A percentile compares a stretch with the other conserved stretches of the same genome.
These are phyloP conservation scores for Plectus sambesii DNA, from an alignment of 1,140 invertebrate genomes.

Conservation along the genomic window DNA sequence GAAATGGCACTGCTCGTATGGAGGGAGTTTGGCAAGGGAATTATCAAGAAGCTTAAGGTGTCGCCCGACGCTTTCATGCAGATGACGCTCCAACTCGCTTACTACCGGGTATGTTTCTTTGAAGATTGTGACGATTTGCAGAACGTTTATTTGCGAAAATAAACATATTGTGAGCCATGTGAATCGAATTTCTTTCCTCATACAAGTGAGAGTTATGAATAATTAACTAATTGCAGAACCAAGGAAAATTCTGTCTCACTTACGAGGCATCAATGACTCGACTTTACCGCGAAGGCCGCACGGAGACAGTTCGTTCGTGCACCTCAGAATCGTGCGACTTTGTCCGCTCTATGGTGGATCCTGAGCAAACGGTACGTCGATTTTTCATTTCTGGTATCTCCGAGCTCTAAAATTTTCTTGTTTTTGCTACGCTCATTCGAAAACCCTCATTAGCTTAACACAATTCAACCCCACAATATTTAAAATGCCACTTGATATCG, in stretches of 20 bases:
- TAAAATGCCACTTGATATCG: too few relatives aligned
- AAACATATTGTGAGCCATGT: too few relatives aligned
- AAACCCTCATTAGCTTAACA: too few relatives aligned
- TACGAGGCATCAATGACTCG: slow-evolving; percentile 98
- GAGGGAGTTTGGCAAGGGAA: slow-evolving; percentile 78
- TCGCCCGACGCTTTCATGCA: slow-evolving; percentile 96
- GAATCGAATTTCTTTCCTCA: too few relatives aligned
- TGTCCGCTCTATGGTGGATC: slow-evolving; percentile 76
- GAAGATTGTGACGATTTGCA: slow-evolving; percentile 8
- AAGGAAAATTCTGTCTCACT: slow-evolving; percentile 78
- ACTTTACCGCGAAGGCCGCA: slow-evolving; percentile 84
- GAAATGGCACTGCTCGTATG: slow-evolving; percentile 81
- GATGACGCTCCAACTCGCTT: slow-evolving; percentile 80
- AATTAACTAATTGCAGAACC: slow-evolving; percentile 65
- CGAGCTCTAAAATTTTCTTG: neutral
- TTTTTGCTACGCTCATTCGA: too few relatives aligned
- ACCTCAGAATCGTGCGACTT: slow-evolving; percentile 78
- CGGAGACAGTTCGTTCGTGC: slow-evolving; percentile 90
- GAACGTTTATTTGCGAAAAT: too few relatives aligned
- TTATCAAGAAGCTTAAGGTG: slow-evolving; percentile 78
- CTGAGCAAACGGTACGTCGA: slow-evolving; percentile 47
- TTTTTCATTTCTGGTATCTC: neutral
- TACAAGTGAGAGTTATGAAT: slow-evolving; percentile 11
- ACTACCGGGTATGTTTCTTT: slow-evolving; percentile 65
- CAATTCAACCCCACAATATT: too few relatives aligned